Evolutionary conservation across 2,113 vertebrate genomes (phyloP).

Genomic region (Orcinus orca): DNA sequence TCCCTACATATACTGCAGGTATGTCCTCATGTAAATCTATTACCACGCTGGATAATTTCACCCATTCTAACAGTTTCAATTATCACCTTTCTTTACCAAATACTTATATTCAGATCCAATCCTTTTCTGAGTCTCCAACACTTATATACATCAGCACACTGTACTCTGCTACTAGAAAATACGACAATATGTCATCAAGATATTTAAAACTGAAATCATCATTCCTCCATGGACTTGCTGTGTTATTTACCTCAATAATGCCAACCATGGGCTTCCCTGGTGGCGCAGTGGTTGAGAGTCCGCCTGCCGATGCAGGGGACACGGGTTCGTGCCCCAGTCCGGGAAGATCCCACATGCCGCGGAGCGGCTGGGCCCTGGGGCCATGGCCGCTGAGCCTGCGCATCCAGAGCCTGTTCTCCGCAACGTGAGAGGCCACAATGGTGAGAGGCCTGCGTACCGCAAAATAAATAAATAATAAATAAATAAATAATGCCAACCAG

Average conservation of each 20-base stretch:
- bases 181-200: background rate
- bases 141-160: background rate
- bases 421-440: no score
- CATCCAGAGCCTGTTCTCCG: no score
- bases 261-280: background rate
- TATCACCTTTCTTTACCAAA: background rate
- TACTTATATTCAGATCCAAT: background rate
- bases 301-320: no score
- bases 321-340: no score
- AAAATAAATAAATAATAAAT: no score
- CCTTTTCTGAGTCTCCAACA: background rate
- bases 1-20: rapidly evolving
- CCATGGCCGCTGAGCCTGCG: no score
- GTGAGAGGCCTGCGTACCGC: no score
- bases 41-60: background rate
- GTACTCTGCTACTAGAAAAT: background rate
- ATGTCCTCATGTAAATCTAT: background rate
- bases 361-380: no score
- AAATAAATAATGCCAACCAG: no score
- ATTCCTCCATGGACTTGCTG: background rate
- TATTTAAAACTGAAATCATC: background rate
- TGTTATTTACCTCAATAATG: background rate
- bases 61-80: background rate
- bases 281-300: no score
- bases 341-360: no score